Evolutionary conservation across 92 coral and sea anemone species (phyloP), one percentile per base, ranked within the genome.

Genomic region (Epizoanthus fatuus): DNA sequence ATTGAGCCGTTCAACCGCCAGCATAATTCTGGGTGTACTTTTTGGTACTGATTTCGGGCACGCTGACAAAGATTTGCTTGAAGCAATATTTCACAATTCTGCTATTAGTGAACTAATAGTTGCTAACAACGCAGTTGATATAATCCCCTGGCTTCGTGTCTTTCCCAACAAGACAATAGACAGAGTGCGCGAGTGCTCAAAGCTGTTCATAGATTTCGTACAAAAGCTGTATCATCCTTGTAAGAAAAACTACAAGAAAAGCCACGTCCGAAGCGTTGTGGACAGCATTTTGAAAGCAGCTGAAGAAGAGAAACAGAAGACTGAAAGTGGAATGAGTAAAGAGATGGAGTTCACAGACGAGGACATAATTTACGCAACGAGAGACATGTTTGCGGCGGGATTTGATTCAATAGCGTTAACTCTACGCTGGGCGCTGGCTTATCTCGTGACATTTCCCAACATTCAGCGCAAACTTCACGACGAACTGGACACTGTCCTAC

Each of bases 301-400:
- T 29, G 35, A 29, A 29, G 35, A 29, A 29, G 35, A 29, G 35
- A 29, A 29, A 29, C 35, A 29, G 35, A 29, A 29, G 35, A 29
- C 1, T 29, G 35, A 29, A 29, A 1, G 35, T 29, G 35, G 35
- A 29, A 29, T 29, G 2, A 1, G 35, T 29, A 29, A 29, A 29
- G 35, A 29, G 1, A 2, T 29, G 2, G 35, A 29, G 2, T 29
- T 29, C 35, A 29, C 35, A 1, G 35, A 29, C 35, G 19, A 17
- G 2, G 63, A 57, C 19, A 81, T 84, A 4, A 57, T 86, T 55
- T 20, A 57, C 11, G 82, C 54, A 10, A 13, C 89, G 38, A 39
- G 14, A 5, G 95, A 92, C 69, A 81, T 89, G 22, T 89, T 92
- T 70, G 95, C 90, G 5, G 95, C 86, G 11, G 93, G 93, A 3